phyloP scores from a whole-genome alignment of 2,113 vertebrate genomes.

The Hyperopisus bebe region DNA sequence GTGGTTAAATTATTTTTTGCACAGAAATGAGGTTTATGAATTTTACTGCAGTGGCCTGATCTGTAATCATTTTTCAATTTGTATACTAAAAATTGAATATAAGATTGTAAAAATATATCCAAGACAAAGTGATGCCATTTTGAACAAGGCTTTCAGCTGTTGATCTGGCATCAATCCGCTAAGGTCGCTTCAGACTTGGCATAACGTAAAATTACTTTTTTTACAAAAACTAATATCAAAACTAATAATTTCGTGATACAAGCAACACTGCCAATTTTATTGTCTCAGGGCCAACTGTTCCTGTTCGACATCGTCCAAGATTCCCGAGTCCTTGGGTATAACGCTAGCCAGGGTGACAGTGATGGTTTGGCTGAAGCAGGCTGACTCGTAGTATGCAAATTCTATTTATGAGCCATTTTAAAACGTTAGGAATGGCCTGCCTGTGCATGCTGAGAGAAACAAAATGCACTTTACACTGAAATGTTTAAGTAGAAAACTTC shows the following conservation, averaged over 20 bases:
- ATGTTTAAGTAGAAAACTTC: neutral
- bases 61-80: neutral
- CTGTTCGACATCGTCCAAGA: neutral
- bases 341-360: neutral
- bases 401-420: neutral
- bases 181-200: neutral
- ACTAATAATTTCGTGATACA: neutral
- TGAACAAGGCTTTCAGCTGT: neutral
- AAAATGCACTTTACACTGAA: neutral
- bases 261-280: neutral
- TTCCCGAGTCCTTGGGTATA: neutral
- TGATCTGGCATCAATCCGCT: neutral
- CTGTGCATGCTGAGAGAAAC: neutral
- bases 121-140: neutral
- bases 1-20: neutral
- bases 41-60: neutral
- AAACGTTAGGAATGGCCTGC: neutral
- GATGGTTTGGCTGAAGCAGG: neutral
- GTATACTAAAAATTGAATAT: neutral
- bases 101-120: neutral
- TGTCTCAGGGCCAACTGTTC: neutral
- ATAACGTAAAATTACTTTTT: neutral
- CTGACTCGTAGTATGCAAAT: neutral
- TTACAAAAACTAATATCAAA: neutral
- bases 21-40: neutral